These are phyloP conservation scores for Terrapene triunguis DNA, from an alignment of 2,113 vertebrate genomes.

Conservation along the genomic window DNA sequence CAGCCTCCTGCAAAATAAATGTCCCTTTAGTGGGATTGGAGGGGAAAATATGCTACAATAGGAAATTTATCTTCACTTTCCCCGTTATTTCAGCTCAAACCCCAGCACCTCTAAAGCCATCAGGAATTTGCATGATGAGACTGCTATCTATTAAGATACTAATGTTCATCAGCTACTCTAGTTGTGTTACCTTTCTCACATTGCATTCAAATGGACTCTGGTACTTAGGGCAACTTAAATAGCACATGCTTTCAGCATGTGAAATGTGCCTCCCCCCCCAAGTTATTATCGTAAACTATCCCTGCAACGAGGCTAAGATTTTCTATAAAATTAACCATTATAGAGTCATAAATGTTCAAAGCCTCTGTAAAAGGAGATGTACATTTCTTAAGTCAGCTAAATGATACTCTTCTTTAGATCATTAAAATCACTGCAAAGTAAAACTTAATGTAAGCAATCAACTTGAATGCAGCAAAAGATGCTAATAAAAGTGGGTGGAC, in stretches of 20 bases:
- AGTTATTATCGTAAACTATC: constrained; percentile 49
- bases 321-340: constrained; percentile 39
- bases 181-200: neutral
- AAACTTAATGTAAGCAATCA: constrained; percentile 41
- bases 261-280: neutral
- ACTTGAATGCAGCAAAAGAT: constrained; percentile 10
- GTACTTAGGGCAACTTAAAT: neutral
- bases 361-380: neutral
- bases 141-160: neutral
- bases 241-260: neutral
- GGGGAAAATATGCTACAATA: neutral
- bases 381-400: constrained; percentile 2
- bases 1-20: neutral
- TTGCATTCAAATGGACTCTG: neutral
- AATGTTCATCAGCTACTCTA: neutral
- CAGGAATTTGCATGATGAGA: neutral
- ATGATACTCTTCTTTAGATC: constrained; percentile 34
- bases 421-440: constrained; percentile 45
- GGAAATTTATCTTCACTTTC: neutral
- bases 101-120: neutral
- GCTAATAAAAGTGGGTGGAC: constrained; percentile 3
- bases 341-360: constrained; percentile 27
- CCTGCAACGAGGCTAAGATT: constrained; percentile 4
- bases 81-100: neutral
- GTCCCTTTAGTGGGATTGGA: neutral